phyloP scores from a whole-genome alignment of 2,797 vertebrate species.

The Enteromius treurensis region DNA sequence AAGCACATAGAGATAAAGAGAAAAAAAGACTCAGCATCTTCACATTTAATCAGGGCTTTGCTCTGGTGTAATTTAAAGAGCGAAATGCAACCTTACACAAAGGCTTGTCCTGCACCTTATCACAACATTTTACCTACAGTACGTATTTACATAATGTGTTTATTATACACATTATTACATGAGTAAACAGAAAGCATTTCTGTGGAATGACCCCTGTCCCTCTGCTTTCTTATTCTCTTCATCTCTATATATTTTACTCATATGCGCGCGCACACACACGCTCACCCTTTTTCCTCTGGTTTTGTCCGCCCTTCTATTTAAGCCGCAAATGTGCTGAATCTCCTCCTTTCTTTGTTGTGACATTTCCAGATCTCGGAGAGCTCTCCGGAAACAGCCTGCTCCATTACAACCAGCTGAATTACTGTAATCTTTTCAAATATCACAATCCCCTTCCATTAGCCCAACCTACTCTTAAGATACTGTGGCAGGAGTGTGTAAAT shows the following conservation, averaged over 20 bases:
- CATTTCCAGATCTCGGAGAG: slow-evolving; percentile 60
- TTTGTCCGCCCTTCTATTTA: slow-evolving; percentile 56
- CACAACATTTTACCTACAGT: neutral
- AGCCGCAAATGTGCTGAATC: slow-evolving; percentile 52
- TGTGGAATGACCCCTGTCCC: slow-evolving; percentile 9
- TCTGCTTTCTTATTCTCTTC: slow-evolving; percentile 34
- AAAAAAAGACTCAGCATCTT: slow-evolving; percentile 22
- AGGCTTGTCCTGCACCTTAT: neutral
- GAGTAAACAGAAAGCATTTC: neutral
- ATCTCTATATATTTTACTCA: neutral
- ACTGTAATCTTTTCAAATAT: slow-evolving; percentile 70
- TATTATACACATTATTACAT: no score
- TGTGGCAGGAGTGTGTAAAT: slow-evolving; percentile 52
- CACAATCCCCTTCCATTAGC: slow-evolving; percentile 66
- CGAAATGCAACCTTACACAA: neutral
- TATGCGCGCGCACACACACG: neutral
- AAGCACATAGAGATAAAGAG: slow-evolving; percentile 39
- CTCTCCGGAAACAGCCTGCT: slow-evolving; percentile 61
- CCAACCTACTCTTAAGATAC: slow-evolving; percentile 65
- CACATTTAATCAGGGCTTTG: slow-evolving; percentile 43
- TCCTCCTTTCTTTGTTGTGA: slow-evolving; percentile 63
- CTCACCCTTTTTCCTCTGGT: slow-evolving; percentile 33
- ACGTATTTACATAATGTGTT: slow-evolving; percentile 51
- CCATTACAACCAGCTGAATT: slow-evolving; percentile 65
- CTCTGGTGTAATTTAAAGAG: slow-evolving; percentile 24